phyloP scores from a whole-genome alignment of 2,888 invertebrate species.

The Deroplatys truncata region DNA sequence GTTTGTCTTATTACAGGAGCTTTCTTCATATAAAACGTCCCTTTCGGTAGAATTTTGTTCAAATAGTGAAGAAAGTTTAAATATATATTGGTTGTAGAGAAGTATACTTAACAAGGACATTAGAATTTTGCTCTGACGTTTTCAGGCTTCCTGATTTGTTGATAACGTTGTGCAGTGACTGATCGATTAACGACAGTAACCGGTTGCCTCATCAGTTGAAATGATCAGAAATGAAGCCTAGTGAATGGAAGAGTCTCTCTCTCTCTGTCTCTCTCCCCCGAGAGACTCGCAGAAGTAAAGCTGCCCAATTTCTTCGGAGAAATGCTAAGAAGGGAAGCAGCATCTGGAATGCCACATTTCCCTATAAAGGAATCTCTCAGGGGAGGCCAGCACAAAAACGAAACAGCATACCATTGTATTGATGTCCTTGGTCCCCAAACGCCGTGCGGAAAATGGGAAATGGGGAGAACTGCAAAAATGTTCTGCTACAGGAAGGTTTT shows the following conservation, averaged over 20 bases:
- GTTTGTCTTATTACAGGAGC: no score
- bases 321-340: background rate
- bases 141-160: no score
- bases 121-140: no score
- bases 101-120: no score
- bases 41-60: no score
- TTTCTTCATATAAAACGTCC: no score
- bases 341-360: background rate
- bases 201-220: background rate
- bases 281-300: background rate
- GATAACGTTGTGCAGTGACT: no score
- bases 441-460: background rate
- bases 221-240: background rate
- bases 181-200: no score
- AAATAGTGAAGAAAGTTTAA: no score
- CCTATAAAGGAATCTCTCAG: background rate
- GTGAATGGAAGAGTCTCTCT: background rate
- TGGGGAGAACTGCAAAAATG: no score
- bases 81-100: no score
- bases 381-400: background rate
- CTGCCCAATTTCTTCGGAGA: background rate
- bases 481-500: background rate
- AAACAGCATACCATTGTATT: background rate
- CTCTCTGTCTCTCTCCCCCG: background rate
- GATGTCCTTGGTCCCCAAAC: background rate